Base-by-base conservation (phyloP, 2,888 invertebrate genomes). In the Globia sparganii region DNA sequence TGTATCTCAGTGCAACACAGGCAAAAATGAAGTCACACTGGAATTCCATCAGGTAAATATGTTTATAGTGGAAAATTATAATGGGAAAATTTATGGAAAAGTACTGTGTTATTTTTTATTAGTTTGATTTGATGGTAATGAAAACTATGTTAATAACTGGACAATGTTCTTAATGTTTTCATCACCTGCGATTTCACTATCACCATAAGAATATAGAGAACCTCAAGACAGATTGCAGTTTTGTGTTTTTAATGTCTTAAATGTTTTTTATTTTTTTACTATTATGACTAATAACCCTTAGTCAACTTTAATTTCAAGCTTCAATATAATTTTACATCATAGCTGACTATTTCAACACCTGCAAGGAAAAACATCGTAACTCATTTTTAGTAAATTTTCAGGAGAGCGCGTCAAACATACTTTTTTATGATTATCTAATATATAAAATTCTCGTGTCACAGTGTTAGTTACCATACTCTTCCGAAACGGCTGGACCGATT, bases 1-100 rank as follows among this genome's bases (percentile, higher is more conserved):
- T 97, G 99, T 99, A 0, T 99, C 99, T 0, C 99, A 99, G 90
- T 99, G 99, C 90, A 98, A 98, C 13, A 98, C 99, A 1, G 99
- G 99, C 59, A 99, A 99, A 93, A 99, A 99, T 97, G 99, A 99
- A 97, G 99, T 99, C 8, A 99, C 99, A 0, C 96, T 99, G 76
- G 99, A 99, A 93, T 99, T 99, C 92, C 99, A 99, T 97, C 99
- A 98, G 97, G 98, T 98, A 94, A 89, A 31, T 40, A 75, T 75
- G 18, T 28, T 37, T 46, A 28, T 0, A 43, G 9, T 76, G 1
- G 6, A 40, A 37, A 34, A 21, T 21, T 9, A 43, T 34, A 4
- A n/a, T 72, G 5, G 2, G 3, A n/a, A 43, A 34, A 1, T 6
- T 37, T 46, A 37, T 67, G 49, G 46, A 43, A 40, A 70, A 43